Evolutionary conservation across 2,113 vertebrate species (phyloP).

Genomic region (Notiomystis cincta): DNA sequence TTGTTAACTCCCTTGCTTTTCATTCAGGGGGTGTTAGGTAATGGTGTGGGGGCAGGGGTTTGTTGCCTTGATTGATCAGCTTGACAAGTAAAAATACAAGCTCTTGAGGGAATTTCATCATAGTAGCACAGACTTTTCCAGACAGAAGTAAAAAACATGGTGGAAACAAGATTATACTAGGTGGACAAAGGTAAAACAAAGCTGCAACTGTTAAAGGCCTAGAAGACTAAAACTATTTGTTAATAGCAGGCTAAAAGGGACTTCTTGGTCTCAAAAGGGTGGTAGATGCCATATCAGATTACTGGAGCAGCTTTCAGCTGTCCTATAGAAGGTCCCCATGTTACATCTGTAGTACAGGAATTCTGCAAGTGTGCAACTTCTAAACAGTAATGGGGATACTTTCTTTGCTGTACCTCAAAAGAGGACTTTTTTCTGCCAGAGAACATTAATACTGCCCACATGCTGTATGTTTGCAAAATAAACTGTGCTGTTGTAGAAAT

Average conservation of each 20-base stretch:
- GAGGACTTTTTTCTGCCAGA: neutral
- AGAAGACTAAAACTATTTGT: neutral
- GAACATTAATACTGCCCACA: neutral
- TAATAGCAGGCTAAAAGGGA: neutral
- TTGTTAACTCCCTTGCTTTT: neutral
- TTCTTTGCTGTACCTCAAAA: neutral
- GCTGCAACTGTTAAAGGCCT: neutral
- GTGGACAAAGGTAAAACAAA: neutral
- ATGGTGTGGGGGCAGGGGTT: neutral
- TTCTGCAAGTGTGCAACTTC: neutral
- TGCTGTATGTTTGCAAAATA: neutral
- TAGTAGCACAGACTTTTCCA: neutral
- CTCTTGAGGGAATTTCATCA: neutral
- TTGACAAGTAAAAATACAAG: neutral
- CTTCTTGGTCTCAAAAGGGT: neutral
- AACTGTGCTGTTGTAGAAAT: neutral
- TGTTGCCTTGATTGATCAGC: neutral
- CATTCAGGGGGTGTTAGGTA: neutral
- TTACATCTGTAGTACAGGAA: neutral
- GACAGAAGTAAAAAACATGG: neutral
- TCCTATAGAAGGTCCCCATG: neutral
- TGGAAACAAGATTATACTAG: neutral
- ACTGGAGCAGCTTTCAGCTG: neutral
- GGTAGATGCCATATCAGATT: neutral
- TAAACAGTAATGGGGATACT: neutral